Percentiles rank a stretch among this genome's conserved stretches.
Evolutionary conservation across 2,797 vertebrate species (phyloP).

Genomic region (Otus scops): DNA sequence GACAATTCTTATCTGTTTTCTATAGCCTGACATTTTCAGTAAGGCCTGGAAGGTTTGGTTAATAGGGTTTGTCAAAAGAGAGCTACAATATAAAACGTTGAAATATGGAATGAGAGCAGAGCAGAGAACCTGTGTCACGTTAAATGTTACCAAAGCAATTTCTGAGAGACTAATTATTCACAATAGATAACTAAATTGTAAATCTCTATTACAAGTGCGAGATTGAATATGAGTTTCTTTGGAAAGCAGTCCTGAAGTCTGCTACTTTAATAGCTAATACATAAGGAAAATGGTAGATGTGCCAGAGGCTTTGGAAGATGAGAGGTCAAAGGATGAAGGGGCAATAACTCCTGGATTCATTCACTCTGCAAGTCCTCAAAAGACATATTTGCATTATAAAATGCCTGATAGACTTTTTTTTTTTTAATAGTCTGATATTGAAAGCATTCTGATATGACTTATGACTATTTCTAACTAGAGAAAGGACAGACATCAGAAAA

Average conservation of each 20-base stretch:
- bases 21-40: conserved; percentile 45
- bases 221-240: conserved; percentile 7
- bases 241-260: conserved; percentile 30
- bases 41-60: conserved; percentile 58
- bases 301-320: conserved; percentile 36
- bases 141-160: conserved; percentile 69
- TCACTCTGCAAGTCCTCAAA: conserved; percentile 26
- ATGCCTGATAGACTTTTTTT: background rate
- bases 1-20: conserved; percentile 35
- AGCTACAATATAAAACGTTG: conserved; percentile 48
- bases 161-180: conserved; percentile 68
- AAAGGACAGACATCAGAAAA: background rate
- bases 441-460: background rate
- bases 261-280: conserved; percentile 24
- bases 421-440: background rate
- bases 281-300: conserved; percentile 19
- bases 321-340: conserved; percentile 57
- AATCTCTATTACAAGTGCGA: conserved; percentile 46
- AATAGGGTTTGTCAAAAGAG: conserved; percentile 54
- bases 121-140: background rate
- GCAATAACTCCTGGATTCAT: conserved; percentile 32
- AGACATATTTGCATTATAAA: conserved; percentile 33
- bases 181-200: conserved; percentile 70
- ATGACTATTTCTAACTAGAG: background rate
- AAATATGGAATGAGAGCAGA: conserved; percentile 57